Evolutionary conservation across 2,888 invertebrate genomes (phyloP).

Genomic region (Agapetus fuscipes): DNA sequence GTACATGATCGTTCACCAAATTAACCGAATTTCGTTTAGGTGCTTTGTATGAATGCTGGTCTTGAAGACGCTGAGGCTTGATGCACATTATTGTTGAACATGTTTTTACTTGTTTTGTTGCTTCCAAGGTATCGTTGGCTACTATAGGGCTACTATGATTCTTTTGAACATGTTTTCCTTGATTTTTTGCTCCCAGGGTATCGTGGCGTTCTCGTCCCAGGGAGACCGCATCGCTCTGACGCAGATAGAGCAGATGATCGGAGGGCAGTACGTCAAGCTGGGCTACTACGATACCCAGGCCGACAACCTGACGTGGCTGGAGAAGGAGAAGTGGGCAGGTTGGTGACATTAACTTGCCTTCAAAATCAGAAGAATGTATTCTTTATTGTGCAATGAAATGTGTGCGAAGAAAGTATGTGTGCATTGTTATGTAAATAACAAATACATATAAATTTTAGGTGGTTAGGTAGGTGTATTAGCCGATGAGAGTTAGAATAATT

Average conservation of each 20-base stretch:
- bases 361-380: slow-evolving; percentile 29
- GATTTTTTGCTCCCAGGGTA: slow-evolving; percentile 55
- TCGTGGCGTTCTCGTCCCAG: slow-evolving; percentile 95
- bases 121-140: too few relatives aligned
- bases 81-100: too few relatives aligned
- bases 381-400: slow-evolving; percentile 3
- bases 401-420: slow-evolving; percentile 8
- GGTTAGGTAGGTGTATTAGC: background rate
- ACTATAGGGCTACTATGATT: too few relatives aligned
- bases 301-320: slow-evolving; percentile 91
- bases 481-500: background rate
- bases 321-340: slow-evolving; percentile 87
- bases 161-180: too few relatives aligned
- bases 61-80: too few relatives aligned
- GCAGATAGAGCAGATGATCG: slow-evolving; percentile 93
- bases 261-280: slow-evolving; percentile 87
- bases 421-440: too few relatives aligned
- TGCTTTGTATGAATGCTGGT: too few relatives aligned
- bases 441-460: slow-evolving; percentile 12
- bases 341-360: slow-evolving; percentile 31
- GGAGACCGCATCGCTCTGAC: slow-evolving; percentile 98
- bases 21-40: too few relatives aligned
- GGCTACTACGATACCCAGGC: slow-evolving; percentile 95
- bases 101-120: too few relatives aligned
- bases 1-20: too few relatives aligned